Percentiles rank a stretch among this genome's conserved stretches.
These are phyloP conservation scores for Planiliza haematocheilus DNA, from an alignment of 2,113 vertebrate genomes.

Conservation along the genomic window DNA sequence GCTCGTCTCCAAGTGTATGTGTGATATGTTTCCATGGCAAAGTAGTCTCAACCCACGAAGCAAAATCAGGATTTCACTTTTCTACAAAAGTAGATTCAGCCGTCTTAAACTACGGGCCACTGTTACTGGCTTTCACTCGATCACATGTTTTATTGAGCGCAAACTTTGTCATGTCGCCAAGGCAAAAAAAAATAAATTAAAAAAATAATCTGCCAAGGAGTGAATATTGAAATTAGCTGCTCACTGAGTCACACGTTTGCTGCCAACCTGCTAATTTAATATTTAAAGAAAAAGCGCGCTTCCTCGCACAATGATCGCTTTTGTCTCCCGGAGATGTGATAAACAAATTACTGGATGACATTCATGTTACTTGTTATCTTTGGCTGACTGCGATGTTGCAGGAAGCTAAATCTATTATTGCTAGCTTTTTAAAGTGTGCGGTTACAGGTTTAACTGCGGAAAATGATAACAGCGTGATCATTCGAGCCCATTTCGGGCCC, in stretches of 20 bases:
- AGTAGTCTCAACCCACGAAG: neutral
- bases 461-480: neutral
- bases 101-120: constrained; percentile 32
- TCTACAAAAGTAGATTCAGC: constrained; percentile 3
- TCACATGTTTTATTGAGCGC: constrained; percentile 59
- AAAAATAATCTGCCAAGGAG: neutral
- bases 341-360: constrained; percentile 37
- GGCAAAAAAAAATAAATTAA: constrained; percentile 5
- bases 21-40: neutral
- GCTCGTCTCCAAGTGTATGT: neutral
- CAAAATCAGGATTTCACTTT: too few relatives aligned
- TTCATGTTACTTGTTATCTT: constrained; percentile 17
- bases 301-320: constrained; percentile 32
- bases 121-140: constrained; percentile 65
- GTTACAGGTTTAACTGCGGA: constrained; percentile 41
- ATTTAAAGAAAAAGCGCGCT: constrained; percentile 18
- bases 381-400: constrained; percentile 21
- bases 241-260: constrained; percentile 41
- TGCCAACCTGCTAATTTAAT: constrained; percentile 55
- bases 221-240: constrained; percentile 47
- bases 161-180: constrained; percentile 50
- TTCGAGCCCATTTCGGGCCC: constrained; percentile 20
- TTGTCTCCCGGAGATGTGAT: constrained; percentile 42
- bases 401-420: constrained; percentile 14
- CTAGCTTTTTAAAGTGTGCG: constrained; percentile 30